Conservation (phyloP, 2,797 vertebrate genomes). For the Rhabdomys pumilio region DNA sequence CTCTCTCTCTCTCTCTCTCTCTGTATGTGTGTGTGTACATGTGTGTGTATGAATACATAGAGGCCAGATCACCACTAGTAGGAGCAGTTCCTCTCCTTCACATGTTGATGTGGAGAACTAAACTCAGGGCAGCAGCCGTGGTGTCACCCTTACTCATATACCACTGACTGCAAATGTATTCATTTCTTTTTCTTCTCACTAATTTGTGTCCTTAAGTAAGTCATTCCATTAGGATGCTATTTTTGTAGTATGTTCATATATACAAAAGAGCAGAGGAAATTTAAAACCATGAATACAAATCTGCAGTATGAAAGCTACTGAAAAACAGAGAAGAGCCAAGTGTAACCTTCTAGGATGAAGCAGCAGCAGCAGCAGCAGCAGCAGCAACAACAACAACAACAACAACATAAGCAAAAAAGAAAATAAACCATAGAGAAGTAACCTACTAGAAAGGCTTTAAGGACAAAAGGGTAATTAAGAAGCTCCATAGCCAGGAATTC, state of each 20-base stretch:
- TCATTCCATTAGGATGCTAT: conserved; percentile 59
- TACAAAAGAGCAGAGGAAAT: conserved; percentile 69
- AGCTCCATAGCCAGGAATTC: background rate
- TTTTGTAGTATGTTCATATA: conserved; percentile 59
- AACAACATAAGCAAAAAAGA: background rate
- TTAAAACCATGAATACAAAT: conserved; percentile 66
- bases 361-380: background rate
- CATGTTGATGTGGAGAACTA: background rate
- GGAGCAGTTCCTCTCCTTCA: background rate
- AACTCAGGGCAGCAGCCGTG: background rate
- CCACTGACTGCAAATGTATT: background rate
- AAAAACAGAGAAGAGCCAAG: conserved; percentile 55
- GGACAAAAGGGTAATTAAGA: conserved; percentile 36
- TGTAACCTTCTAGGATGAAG: conserved; percentile 30
- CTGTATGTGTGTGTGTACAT: background rate
- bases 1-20: background rate
- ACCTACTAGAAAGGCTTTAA: conserved; percentile 21
- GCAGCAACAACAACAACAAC: background rate
- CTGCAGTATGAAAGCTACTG: conserved; percentile 46
- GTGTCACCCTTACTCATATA: background rate
- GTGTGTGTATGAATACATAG: too few relatives aligned
- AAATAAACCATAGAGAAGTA: background rate
- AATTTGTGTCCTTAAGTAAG: conserved; percentile 52
- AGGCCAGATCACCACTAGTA: background rate
- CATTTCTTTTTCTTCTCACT: conserved; percentile 47